Evolutionary conservation across 1,140 invertebrate genomes (phyloP), one percentile per base, ranked within the genome.

Genomic region (Kradibia gibbosae): DNA sequence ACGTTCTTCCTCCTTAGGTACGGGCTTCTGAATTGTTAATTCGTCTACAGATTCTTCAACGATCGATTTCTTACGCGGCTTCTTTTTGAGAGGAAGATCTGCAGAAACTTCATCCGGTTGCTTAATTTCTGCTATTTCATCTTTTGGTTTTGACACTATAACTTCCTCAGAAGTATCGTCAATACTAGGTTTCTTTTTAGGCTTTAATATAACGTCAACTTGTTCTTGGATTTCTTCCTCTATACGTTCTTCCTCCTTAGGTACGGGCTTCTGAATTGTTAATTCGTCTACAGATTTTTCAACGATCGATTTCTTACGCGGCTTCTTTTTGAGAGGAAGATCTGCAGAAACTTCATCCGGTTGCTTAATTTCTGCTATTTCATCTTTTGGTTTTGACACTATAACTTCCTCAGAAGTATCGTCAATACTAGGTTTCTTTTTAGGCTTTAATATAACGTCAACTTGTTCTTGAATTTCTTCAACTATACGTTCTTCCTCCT

Each of bases 21-120:
- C 50, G 39, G 87, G 86, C 82, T 92, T 91, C 57, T 89, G 89
- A 15, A 93, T 88, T 8, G 90, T 90, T 4, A 93, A 75, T 73
- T 93, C 91, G 83, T 91, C 90, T 7, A 89, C 89, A 74, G 87
- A 88, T 85, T 92, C 92, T 83, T 91, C 90, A 15, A 84, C 79
- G 0, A 85, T 78, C 0, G 85, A 81, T 36, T 80, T 80, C 76
- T 88, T 87, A 28, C 87, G 89, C 3, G 89, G 88, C 78, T 88
- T 92, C 79, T 91, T 91, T 79, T 91, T 91, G 82, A 84, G 86
- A 80, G 31, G 85, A 20, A 91, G 67, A 36, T 86, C 82, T 3
- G 85, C 78, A 42, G 82, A 60, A 39, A 85, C 70, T 78, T 88
- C 84, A 81, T 87, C 83, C 17, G 84, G 85, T 13, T 36, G 25